Conservation (phyloP, 92 coral and sea anemone genomes). For the Paragorgia papillata region DNA sequence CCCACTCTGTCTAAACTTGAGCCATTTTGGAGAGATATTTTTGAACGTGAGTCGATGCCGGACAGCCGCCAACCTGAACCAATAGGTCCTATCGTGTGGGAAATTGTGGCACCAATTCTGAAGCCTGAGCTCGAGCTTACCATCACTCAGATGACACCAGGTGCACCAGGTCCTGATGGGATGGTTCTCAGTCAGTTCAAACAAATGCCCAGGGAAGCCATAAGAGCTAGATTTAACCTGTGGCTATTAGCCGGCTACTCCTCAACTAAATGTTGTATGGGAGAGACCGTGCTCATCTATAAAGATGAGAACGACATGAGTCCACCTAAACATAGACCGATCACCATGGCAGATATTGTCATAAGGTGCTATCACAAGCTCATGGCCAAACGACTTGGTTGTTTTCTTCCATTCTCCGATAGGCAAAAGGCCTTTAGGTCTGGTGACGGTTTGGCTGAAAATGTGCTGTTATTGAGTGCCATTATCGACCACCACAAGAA, state of each 20-base stretch:
- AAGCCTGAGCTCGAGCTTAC: background rate
- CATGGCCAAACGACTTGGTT: background rate
- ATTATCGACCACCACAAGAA: constrained; percentile 8
- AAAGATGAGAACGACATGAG: background rate
- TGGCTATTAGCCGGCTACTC: constrained; percentile 30
- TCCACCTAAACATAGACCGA: constrained; percentile 27
- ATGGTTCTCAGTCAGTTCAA: background rate
- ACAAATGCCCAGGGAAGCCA: background rate
- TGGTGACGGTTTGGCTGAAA: constrained; percentile 32
- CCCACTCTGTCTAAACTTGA: background rate
- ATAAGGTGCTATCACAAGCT: constrained; percentile 32
- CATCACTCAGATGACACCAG: background rate
- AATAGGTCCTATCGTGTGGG: constrained; percentile 1
- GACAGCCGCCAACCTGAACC: background rate
- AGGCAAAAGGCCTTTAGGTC: constrained; percentile 23
- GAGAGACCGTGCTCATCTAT: constrained; percentile 4
- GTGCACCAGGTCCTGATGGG: constrained; percentile 35
- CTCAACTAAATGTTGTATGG: constrained; percentile 4
- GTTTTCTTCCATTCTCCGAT: background rate
- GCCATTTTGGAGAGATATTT: background rate
- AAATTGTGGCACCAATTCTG: background rate
- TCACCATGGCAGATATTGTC: constrained; percentile 17
- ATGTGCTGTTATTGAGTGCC: background rate
- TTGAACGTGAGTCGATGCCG: background rate
- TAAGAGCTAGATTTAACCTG: background rate